Base-by-base conservation (phyloP, 2,888 invertebrate species). In the Troides aeacus region DNA sequence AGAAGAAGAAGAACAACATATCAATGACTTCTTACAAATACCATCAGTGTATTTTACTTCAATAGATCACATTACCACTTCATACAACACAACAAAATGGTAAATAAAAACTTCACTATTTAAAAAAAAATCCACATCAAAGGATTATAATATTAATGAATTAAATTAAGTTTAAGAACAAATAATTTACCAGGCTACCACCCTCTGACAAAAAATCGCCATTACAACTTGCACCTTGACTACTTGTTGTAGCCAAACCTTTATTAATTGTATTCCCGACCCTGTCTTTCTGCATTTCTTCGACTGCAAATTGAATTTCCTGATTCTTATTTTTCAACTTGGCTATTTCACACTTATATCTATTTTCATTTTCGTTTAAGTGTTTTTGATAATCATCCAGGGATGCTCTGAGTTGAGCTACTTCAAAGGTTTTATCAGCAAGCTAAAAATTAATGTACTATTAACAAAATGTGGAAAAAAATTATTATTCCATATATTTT, bases 341-440 rank as follows among this genome's bases (percentile, higher is more conserved):
- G 4, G 94, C 93, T 73, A 94, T 84, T 77, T 93, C 93, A 77
- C 94, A 94, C 76, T 93, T 93, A 82, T 93, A 93, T 81, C 93
- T 94, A 73, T 90, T 94, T 75, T 95, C 94, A 73, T 93, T 92
- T 75, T 94, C 94, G 62, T 93, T 93, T 61, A 96, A 81, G 78
- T 94, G 95, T 75, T 93, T 93, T 81, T 96, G 96, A 72, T 96
- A 93, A 77, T 94, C 94, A 62, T 94, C 93, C 73, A 97, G 88
- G 69, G 95, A 94, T 24, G 96, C 94, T 73, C 92, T 94, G 70
- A 95, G 91, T 75, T 95, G 94, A 72, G 94, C 94, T 71, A 97
- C 89, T 87, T 97, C 96, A 70, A 95, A 94, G 72, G 95, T 94
- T 85, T 95, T 96, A 81, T 97, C 97, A 77, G 95, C 95, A 83